Base-by-base conservation (phyloP, 2,888 invertebrate genomes). In the Liopterus haemorrhoidalis region DNA sequence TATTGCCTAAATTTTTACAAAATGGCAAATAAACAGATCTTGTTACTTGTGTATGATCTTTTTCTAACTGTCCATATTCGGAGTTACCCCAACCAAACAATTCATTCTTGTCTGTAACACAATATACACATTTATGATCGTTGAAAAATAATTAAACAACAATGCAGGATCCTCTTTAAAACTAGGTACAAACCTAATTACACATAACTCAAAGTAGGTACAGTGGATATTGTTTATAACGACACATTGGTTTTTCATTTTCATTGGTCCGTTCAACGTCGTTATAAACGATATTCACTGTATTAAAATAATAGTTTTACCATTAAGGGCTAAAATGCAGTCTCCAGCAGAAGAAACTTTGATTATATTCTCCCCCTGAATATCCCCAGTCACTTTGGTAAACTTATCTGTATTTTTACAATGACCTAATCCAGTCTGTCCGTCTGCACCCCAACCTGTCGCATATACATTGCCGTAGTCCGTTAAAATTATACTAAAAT, bases 61-160 rank as follows among this genome's bases (percentile, higher is more conserved):
- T 69, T 18, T 77, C 71, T 24, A 97, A 70, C 65, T 96, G 96
- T 0, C 82, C 81, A 60, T 94, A 95, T 68, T 97, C 96, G 0
- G 87, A 84, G 66, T 94, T 96, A 5, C 97, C 96, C 95, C 96
- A 97, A 1, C 94, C 96, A 69, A 94, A 96, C 2, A 93, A 75
- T 58, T 93, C 87, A 3, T 95, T 94, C 57, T 81, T 80, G 52
- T 91, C 89, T 85, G 59, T 35, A 60, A 61, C 49, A 49, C 48
- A 54, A 40, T 22, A 22, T 8, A 22, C 22, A 8, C 5, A 22
- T 8, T 5, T 8, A 22, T 22, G 5, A 22, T 22, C 8, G 22
- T 22, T 8, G 6, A 8, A 22, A 22, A n/a, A n/a, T n/a, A n/a
- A n/a, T n/a, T n/a, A n/a, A n/a, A n/a, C n/a, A n/a, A n/a, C n/a